These are phyloP conservation scores for Pelodytes ibericus DNA, from an alignment of 2,797 vertebrate genomes.

Conservation along the genomic window DNA sequence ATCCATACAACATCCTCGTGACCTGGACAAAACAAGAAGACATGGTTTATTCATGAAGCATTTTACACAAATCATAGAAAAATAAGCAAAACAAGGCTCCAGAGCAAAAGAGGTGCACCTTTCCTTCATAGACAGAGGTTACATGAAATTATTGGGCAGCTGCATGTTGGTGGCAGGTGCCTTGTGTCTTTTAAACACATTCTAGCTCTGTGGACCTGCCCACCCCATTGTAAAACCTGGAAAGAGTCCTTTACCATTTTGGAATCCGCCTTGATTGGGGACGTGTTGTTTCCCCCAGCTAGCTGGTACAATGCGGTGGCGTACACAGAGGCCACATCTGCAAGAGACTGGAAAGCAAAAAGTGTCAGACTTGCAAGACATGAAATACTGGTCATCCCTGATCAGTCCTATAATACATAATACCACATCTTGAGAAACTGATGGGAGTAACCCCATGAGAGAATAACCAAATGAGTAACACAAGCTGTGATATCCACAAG, in stretches of 20 bases:
- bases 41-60: not conserved
- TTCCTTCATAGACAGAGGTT: not conserved
- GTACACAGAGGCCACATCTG: slow-evolving; percentile 83
- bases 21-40: slow-evolving; percentile 71
- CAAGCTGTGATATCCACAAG: too few relatives aligned
- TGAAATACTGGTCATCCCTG: not conserved
- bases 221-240: too few relatives aligned
- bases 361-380: not conserved
- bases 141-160: too few relatives aligned
- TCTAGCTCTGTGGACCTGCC: too few relatives aligned
- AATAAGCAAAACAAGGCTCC: too few relatives aligned
- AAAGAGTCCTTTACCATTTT: slow-evolving; percentile 71
- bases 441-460: too few relatives aligned
- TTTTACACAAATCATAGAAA: too few relatives aligned
- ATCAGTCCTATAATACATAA: not conserved
- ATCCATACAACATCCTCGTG: slow-evolving; percentile 84
- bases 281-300: slow-evolving; percentile 74
- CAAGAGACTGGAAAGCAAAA: slow-evolving; percentile 74
- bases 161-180: too few relatives aligned
- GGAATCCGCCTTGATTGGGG: slow-evolving; percentile 76
- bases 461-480: too few relatives aligned
- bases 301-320: slow-evolving; percentile 83
- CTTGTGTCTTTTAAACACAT: too few relatives aligned
- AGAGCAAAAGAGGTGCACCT: not conserved
- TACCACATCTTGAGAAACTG: not conserved